These are phyloP conservation scores for Leptoteleia sp. DNA, from an alignment of 1,140 invertebrate genomes.

Conservation along the genomic window DNA sequence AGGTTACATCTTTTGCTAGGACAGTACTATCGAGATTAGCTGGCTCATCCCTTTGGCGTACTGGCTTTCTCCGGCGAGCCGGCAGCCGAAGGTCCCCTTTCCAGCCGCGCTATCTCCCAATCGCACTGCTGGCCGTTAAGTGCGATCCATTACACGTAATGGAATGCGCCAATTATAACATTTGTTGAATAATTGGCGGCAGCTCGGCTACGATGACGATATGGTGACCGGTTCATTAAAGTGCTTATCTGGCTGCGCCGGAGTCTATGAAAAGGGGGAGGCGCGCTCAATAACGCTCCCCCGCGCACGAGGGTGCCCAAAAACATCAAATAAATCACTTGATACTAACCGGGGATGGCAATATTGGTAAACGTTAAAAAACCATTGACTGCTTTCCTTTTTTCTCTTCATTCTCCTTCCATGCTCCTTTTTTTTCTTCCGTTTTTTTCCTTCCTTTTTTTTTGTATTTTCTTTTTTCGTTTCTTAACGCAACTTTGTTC, in stretches of 20 bases:
- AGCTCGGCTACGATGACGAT: conserved; percentile 48
- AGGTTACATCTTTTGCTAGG: conserved; percentile 65
- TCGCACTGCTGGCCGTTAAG: conserved; percentile 71
- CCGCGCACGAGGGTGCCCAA: conserved; percentile 47
- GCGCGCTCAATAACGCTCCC: conserved; percentile 57
- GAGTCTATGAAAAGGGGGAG: conserved; percentile 29
- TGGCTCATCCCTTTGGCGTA: conserved; percentile 58
- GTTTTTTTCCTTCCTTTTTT: no score
- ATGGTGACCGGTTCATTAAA: conserved; percentile 61
- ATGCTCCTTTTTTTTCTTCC: conserved; percentile 1
- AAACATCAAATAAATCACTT: conserved; percentile 76
- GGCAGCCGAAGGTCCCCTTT: conserved; percentile 7
- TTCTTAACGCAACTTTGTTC: conserved; percentile 10
- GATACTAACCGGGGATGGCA: conserved; percentile 66
- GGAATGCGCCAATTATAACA: conserved; percentile 81
- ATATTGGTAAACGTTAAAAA: conserved; percentile 70
- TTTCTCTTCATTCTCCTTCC: not conserved
- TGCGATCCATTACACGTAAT: conserved; percentile 81
- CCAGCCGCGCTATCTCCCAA: conserved; percentile 27
- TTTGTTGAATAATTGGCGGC: conserved; percentile 80
- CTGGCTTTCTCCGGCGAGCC: conserved; percentile 16
- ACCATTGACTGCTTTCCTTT: conserved; percentile 40
- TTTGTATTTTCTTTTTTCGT: conserved; percentile 26
- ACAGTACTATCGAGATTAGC: conserved; percentile 66
- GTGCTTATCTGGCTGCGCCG: conserved; percentile 46